These are phyloP conservation scores for Cryptosula pallasiana DNA, from an alignment of 2,888 invertebrate genomes.

Conservation along the genomic window DNA sequence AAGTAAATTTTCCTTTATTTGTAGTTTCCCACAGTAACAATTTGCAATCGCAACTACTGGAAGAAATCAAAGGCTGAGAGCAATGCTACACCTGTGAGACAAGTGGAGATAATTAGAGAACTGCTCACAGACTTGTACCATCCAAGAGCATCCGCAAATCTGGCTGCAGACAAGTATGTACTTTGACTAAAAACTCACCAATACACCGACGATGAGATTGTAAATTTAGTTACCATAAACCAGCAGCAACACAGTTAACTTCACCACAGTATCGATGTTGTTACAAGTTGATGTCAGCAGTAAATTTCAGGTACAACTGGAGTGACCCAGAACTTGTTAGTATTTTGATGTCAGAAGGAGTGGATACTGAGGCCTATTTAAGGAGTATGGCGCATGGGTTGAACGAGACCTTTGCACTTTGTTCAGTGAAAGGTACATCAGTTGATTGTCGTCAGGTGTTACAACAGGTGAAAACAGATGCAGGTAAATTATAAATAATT, in stretches of 20 bases:
- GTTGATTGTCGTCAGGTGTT: neutral
- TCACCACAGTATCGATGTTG: no score
- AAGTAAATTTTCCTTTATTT: no score
- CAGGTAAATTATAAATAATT: no score
- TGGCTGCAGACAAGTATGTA: neutral
- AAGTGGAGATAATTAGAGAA: neutral
- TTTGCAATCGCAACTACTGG: constrained; percentile 5
- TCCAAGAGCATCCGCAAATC: neutral
- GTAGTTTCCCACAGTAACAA: constrained; percentile 3
- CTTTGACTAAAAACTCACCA: no score
- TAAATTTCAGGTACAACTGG: neutral
- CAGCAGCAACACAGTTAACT: no score
- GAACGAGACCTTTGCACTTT: neutral
- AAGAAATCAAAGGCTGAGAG: neutral
- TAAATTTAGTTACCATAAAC: no score
- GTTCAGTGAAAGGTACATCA: neutral
- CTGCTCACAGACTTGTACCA: neutral
- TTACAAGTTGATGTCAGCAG: no score
- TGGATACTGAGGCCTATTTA: neutral
- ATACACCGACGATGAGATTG: no score
- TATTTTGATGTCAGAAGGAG: neutral
- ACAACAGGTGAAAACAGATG: neutral
- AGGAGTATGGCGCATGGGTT: neutral
- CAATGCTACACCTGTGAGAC: neutral
- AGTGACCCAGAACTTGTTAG: neutral